A percentile compares a stretch with the other conserved stretches of the same genome.
Evolutionary conservation across 2,113 vertebrate species (phyloP).

Genomic region (Macrotis lagotis): DNA sequence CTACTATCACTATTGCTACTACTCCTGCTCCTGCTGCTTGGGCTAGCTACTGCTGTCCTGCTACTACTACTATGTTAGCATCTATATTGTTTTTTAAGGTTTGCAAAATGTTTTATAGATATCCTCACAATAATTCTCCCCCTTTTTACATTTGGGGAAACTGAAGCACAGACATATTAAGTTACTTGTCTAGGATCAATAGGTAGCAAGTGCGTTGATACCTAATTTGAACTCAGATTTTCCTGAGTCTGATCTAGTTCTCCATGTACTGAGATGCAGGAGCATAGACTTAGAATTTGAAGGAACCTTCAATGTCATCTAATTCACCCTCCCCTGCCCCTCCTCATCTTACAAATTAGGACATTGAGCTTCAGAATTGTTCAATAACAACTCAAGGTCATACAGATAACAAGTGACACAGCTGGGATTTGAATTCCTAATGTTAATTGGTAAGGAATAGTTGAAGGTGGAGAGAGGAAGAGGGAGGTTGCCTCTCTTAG

Average conservation of each 20-base stretch:
- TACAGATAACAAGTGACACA: background rate
- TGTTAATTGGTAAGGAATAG: background rate
- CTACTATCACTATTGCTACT: no score
- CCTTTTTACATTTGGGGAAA: background rate
- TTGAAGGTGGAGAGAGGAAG: no score
- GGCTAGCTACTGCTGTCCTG: no score
- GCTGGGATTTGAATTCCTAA: background rate
- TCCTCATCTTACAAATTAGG: background rate
- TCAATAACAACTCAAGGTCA: background rate
- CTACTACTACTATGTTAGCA: no score
- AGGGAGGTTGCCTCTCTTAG: slow-evolving; percentile 6
- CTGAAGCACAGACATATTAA: background rate
- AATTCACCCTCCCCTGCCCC: background rate
- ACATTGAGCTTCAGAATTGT: background rate
- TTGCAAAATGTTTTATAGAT: no score
- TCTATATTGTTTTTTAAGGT: no score
- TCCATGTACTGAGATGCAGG: background rate
- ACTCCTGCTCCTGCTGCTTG: no score
- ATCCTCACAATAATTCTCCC: background rate
- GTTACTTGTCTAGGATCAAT: background rate
- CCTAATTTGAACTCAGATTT: no score
- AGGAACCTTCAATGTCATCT: background rate
- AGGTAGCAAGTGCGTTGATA: background rate
- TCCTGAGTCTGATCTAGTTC: background rate
- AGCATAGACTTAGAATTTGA: background rate